A percentile compares a stretch with the other conserved stretches of the same genome.
Evolutionary conservation across 2,888 invertebrate species (phyloP).

Genomic region (Yponomeuta malinellus): DNA sequence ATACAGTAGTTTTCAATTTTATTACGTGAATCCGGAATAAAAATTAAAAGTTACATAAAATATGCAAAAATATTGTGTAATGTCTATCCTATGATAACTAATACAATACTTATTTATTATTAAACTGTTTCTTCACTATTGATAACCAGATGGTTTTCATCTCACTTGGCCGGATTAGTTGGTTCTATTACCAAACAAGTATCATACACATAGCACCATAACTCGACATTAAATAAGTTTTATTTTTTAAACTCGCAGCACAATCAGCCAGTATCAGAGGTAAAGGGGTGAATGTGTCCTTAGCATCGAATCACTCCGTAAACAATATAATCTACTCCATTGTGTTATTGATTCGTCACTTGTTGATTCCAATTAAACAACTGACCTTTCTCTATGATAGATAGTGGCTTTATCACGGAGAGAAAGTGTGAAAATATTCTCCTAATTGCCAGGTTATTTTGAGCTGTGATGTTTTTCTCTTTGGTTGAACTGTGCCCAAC

Average conservation of each 20-base stretch:
- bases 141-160: too few relatives aligned
- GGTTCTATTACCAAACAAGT: too few relatives aligned
- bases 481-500: background rate
- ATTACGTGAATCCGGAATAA: too few relatives aligned
- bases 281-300: background rate
- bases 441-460: background rate
- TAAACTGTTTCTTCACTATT: too few relatives aligned
- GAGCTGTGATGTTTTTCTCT: background rate
- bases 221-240: background rate
- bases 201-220: too few relatives aligned
- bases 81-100: too few relatives aligned
- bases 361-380: constrained; percentile 10
- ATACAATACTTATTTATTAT: too few relatives aligned
- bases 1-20: too few relatives aligned
- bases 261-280: background rate
- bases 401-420: background rate
- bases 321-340: background rate
- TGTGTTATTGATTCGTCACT: background rate
- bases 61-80: too few relatives aligned
- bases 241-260: constrained; percentile 16
- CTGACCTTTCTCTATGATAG: constrained; percentile 6
- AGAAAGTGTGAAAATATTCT: constrained; percentile 9
- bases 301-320: background rate
- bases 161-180: too few relatives aligned
- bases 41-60: too few relatives aligned